These are phyloP conservation scores for Ecliptopera silaceata DNA, from an alignment of 2,888 invertebrate species.

Conservation along the genomic window DNA sequence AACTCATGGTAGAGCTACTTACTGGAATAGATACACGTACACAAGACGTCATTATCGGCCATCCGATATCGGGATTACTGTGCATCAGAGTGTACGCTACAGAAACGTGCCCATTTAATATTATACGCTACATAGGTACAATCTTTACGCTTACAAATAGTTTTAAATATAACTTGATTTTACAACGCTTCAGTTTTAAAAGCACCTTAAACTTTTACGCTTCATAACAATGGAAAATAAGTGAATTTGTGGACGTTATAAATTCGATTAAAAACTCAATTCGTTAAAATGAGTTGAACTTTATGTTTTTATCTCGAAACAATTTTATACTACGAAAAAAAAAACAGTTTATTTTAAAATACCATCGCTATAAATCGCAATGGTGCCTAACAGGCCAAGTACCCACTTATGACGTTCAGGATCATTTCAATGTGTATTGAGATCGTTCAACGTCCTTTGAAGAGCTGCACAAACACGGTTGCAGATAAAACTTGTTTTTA, in stretches of 20 bases:
- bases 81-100: conserved; percentile 46
- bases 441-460: conserved; percentile 20
- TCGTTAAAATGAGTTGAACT: too few species aligned
- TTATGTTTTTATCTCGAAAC: too few species aligned
- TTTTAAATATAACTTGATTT: too few species aligned
- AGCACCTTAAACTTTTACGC: too few species aligned
- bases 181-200: too few species aligned
- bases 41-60: conserved; percentile 59
- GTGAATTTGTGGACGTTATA: too few species aligned
- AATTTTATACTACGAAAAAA: not conserved
- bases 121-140: not conserved
- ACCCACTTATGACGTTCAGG: conserved; percentile 16
- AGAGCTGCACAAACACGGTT: conserved; percentile 27
- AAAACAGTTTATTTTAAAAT: too few species aligned
- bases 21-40: conserved; percentile 60
- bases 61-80: conserved; percentile 56
- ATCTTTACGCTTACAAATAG: too few species aligned
- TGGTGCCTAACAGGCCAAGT: conserved; percentile 9
- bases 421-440: conserved; percentile 24
- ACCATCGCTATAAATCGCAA: conserved; percentile 10
- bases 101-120: conserved; percentile 29
- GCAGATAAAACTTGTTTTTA: conserved; percentile 28
- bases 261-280: too few species aligned
- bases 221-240: too few species aligned
- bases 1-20: too few species aligned